A percentile compares a stretch with the other conserved stretches of the same genome.
These are phyloP conservation scores for Clarias macrocephalus DNA, from an alignment of 2,113 vertebrate genomes.

Conservation along the genomic window DNA sequence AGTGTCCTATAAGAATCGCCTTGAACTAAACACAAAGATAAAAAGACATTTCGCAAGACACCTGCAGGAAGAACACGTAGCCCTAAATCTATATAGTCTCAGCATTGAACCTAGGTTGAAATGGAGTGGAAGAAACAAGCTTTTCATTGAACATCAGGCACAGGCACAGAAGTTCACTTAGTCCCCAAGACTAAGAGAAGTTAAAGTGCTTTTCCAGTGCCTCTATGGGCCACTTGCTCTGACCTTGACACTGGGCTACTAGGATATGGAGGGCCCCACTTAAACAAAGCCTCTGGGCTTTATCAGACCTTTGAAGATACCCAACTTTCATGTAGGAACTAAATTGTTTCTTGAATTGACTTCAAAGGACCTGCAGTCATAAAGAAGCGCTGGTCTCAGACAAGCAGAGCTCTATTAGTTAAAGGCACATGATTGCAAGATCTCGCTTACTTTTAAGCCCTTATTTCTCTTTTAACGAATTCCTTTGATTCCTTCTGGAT, in stretches of 20 bases:
- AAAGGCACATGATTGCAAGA: constrained; percentile 22
- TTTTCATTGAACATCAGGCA: constrained; percentile 6
- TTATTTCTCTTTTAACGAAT: neutral
- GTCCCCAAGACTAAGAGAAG: constrained; percentile 54
- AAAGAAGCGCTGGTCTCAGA: constrained; percentile 58
- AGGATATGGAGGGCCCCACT: constrained; percentile 25
- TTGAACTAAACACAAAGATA: neutral
- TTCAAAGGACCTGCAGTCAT: constrained; percentile 64
- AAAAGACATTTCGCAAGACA: neutral
- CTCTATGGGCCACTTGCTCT: constrained; percentile 35
- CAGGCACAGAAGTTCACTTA: constrained; percentile 22
- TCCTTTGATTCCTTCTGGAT: constrained; percentile 3
- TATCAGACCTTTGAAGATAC: constrained; percentile 65
- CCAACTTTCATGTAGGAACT: constrained; percentile 69
- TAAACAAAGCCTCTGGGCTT: constrained; percentile 64
- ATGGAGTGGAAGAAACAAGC: neutral
- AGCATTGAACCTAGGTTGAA: constrained; percentile 25
- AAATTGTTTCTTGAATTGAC: constrained; percentile 72
- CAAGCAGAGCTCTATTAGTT: constrained; percentile 29
- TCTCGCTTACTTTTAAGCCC: constrained; percentile 9
- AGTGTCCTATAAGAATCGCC: neutral
- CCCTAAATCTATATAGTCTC: neutral
- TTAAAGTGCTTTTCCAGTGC: constrained; percentile 30
- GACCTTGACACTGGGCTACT: constrained; percentile 40
- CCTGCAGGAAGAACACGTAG: constrained; percentile 2